A percentile compares a stretch with the other conserved stretches of the same genome.
Evolutionary conservation across 2,888 invertebrate species (phyloP).

Genomic region (Neuroscelio doddi): DNA sequence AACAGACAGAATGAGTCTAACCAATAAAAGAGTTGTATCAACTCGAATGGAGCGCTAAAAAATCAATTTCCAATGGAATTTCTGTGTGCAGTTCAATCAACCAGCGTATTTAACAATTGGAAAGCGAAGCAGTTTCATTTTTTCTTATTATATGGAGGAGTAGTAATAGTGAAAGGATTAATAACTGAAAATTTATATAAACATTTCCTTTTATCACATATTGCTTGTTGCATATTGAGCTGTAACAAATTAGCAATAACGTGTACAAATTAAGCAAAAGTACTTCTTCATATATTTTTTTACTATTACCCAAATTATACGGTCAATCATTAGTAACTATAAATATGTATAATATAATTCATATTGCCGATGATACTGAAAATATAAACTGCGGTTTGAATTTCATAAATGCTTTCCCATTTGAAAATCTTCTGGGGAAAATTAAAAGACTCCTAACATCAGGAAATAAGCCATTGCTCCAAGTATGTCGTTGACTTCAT

Average conservation of each 20-base stretch:
- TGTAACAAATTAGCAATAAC: not conserved
- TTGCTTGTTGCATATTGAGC: slow-evolving; percentile 18
- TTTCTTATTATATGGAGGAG: slow-evolving; percentile 47
- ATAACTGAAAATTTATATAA: slow-evolving; percentile 20
- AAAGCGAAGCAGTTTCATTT: slow-evolving; percentile 43
- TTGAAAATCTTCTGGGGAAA: too few species aligned
- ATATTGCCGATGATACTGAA: too few species aligned
- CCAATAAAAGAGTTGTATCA: slow-evolving; percentile 6
- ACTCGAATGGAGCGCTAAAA: slow-evolving; percentile 7
- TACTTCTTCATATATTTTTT: not conserved
- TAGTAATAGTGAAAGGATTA: slow-evolving; percentile 40
- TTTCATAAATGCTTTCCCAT: too few species aligned
- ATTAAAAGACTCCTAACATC: too few species aligned
- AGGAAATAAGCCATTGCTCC: too few species aligned
- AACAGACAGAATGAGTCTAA: not conserved
- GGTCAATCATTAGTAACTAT: not conserved
- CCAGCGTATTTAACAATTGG: slow-evolving; percentile 17
- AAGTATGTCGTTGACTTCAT: too few species aligned
- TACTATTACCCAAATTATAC: not conserved
- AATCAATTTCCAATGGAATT: slow-evolving; percentile 34
- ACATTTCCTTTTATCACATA: slow-evolving; percentile 30
- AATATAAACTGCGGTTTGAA: too few species aligned
- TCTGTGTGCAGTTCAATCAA: slow-evolving; percentile 29
- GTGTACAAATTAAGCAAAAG: not conserved
- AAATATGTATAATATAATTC: too few species aligned